Base-by-base conservation (phyloP, 2,797 vertebrate species). In the Thamnophis elegans region DNA sequence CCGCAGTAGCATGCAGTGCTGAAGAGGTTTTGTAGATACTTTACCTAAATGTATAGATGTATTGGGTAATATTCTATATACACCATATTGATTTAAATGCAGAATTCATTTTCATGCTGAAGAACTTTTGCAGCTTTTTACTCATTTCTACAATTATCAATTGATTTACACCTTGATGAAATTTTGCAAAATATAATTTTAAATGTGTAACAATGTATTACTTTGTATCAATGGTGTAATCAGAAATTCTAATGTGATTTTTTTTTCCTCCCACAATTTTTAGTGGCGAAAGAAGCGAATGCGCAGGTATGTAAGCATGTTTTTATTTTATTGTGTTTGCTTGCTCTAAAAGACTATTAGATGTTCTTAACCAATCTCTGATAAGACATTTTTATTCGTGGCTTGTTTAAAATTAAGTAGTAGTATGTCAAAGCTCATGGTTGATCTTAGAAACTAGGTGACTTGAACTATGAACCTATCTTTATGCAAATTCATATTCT, bases 221-320 rank as follows among this genome's bases (percentile, higher is more conserved):
- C 25, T 6, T 8, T n/a, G 7, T 22, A 11, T 36, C 4, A 32
- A 36, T 32, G 42, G 1, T 60, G 2, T 18, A 8, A 28, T n/a
- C 18, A 85, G 28, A 93, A 60, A 91, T 54, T 42, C 89, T 60
- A 13, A 89, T 56, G 54, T 28, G 18, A 28, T 8, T 18, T 25
- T 42, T 99, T 90, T 6, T 22, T 1, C 0, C 18, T 92, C 91
- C 85, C 60, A 0, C 93, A 0, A 96, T 97, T 6, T 85, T 51
- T 78, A 99, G 99, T 99, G 99, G 99, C 97, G 98, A 93, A 99
- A 99, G 98, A 99, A 99, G 98, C 98, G 98, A 93, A 99, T 99
- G 99, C 99, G 99, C 98, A 99, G 99, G 99, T 99, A 97, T 32
- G 97, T 96, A 88, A 7, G 8, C 59, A 58, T 5, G 1, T 10